phyloP scores from a whole-genome alignment of 2,888 invertebrate species.

The Acholoe squamosa region DNA sequence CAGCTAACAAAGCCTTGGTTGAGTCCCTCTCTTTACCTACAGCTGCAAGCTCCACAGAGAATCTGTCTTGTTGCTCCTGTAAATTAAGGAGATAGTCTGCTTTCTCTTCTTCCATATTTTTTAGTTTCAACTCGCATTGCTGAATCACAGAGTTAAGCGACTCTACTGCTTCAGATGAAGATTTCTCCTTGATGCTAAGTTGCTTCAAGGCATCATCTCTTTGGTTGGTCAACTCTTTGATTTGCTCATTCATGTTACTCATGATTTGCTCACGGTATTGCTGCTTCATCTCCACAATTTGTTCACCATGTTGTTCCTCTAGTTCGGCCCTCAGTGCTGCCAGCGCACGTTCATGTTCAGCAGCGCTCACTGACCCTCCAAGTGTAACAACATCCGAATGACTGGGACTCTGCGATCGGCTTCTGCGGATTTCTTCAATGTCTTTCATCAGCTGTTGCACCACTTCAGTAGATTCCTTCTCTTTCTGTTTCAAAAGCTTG shows the following conservation, averaged over 20 bases:
- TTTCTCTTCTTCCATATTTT: neutral
- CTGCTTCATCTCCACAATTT: constrained; percentile 72
- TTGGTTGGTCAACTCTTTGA: neutral
- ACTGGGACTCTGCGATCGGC: neutral
- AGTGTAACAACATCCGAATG: constrained; percentile 13
- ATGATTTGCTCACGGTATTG: constrained; percentile 65
- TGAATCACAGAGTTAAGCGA: neutral
- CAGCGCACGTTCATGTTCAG: constrained; percentile 62
- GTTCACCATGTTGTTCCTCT: constrained; percentile 72
- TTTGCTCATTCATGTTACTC: neutral
- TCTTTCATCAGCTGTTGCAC: constrained; percentile 70
- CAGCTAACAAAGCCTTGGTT: neutral
- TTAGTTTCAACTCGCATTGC: constrained; percentile 4
- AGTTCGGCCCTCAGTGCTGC: constrained; percentile 70
- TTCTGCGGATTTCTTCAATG: constrained; percentile 63
- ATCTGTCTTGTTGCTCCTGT: neutral
- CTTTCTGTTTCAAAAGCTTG: constrained; percentile 52
- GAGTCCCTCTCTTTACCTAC: neutral
- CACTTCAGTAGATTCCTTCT: constrained; percentile 65
- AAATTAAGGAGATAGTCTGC: constrained; percentile 29
- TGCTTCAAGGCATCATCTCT: neutral
- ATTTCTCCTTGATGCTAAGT: neutral
- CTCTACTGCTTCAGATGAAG: neutral
- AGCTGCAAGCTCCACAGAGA: neutral
- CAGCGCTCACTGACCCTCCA: constrained; percentile 34